These are phyloP conservation scores for Hapalemur alaotrensis DNA, from an alignment of 2,797 vertebrate species.

Conservation along the genomic window DNA sequence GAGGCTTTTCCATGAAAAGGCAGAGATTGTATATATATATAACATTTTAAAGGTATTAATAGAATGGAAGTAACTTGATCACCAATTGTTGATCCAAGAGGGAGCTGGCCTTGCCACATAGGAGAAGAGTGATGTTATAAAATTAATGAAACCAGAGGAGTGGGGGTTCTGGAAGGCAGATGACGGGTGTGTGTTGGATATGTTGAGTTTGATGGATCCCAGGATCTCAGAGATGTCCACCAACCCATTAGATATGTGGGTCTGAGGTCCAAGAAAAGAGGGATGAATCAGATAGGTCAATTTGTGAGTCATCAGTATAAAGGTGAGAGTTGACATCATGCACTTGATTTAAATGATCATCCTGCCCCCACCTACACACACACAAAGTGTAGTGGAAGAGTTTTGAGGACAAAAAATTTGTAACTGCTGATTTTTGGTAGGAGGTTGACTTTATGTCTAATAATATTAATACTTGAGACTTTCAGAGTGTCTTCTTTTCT, in stretches of 20 bases:
- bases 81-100: background rate
- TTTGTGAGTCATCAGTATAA: background rate
- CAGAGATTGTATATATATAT: background rate
- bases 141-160: background rate
- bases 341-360: background rate
- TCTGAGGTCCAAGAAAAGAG: background rate
- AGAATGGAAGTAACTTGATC: background rate
- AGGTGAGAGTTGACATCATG: background rate
- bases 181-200: background rate
- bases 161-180: background rate
- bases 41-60: background rate
- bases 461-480: background rate
- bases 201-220: background rate
- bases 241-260: background rate
- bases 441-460: background rate
- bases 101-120: background rate
- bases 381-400: background rate
- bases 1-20: background rate
- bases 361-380: accelerated
- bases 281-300: background rate
- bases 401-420: background rate
- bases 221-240: background rate
- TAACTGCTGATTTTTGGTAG: background rate
- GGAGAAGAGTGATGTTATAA: background rate
- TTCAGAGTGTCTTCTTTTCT: background rate